These are phyloP conservation scores for Protaetia brevitarsis DNA, from an alignment of 1,140 invertebrate genomes.

Conservation along the genomic window DNA sequence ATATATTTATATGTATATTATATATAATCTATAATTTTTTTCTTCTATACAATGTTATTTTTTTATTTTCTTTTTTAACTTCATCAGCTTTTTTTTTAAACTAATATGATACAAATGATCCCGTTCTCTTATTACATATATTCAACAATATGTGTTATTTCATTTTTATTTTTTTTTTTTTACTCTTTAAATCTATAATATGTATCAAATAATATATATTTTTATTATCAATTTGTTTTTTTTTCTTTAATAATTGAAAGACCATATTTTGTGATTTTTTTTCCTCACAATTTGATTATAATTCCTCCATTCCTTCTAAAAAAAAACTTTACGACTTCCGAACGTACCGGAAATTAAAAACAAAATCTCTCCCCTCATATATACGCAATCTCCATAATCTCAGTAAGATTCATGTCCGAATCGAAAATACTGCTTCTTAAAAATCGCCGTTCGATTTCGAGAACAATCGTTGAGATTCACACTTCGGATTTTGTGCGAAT, in stretches of 20 bases:
- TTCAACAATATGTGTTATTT: constrained; percentile 24
- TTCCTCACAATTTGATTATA: constrained; percentile 6
- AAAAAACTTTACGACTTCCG: no score
- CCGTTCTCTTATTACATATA: constrained; percentile 30
- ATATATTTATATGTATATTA: constrained; percentile 40
- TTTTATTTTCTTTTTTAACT: constrained; percentile 25
- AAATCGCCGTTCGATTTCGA: neutral
- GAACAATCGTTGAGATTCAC: neutral
- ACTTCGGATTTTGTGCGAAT: neutral
- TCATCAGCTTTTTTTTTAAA: constrained; percentile 27
- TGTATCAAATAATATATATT: constrained; percentile 11
- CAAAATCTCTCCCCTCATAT: no score
- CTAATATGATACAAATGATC: constrained; percentile 46
- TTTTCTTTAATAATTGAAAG: neutral
- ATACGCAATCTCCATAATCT: no score
- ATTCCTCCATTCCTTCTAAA: neutral
- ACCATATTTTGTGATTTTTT: constrained; percentile 6
- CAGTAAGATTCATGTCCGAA: no score
- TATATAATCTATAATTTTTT: constrained; percentile 44
- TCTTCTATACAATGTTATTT: constrained; percentile 45
- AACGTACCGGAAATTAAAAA: no score
- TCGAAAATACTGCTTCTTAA: no score
- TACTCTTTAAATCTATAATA: constrained; percentile 11
- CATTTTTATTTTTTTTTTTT: constrained; percentile 28
- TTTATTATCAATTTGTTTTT: constrained; percentile 4